Base-by-base conservation (phyloP, 2,797 vertebrate species). In the Tragelaphus eurycerus region DNA sequence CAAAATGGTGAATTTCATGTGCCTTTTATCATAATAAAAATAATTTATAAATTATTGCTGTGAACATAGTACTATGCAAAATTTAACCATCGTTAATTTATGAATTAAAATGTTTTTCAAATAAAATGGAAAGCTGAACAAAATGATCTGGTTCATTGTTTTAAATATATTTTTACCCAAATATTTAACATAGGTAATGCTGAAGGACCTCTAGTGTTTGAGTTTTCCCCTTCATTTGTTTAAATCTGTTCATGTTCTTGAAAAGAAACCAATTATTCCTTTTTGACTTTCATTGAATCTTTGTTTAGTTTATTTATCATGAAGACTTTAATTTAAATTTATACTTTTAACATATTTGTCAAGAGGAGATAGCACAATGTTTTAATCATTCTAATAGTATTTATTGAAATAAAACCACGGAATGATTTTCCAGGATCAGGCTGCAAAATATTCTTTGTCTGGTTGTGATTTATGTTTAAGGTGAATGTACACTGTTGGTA, bases 311-410 rank as follows among this genome's bases (percentile, higher is more conserved):
- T 86, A 91, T 67, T 96, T 98, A 76, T 84, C 76, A 9, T 59
- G 2, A 67, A 84, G 29, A 81, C 78, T 67, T 95, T 38, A 82
- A 92, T 96, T 88, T 86, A 95, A 96, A 95, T 95, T 52, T 95
- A 6, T 21, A 1, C 67, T 23, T 93, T 57, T 13, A 55, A 29
- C 29, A 4, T 89, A 1, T 83, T 96, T 97, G 31, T 60, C 88
- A 84, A 34, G 55, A 87, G 46, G 67, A 0, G 31, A 94, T 27
- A 8, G 17, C 6, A 27, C 1, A 79, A 6, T 74, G 6, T 93
- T 97, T 90, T 94, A 46, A 50, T 81, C 94, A 15, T 16, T 34
- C 10, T 13, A 57, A 13, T 46, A 15, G 6, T 1, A 14, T 95
- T 96, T 96, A 86, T 48, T 96, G 7, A 78, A 71, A 92, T 67